Conservation (phyloP, 2,797 vertebrate species). For the Aselliscus stoliczkanus region DNA sequence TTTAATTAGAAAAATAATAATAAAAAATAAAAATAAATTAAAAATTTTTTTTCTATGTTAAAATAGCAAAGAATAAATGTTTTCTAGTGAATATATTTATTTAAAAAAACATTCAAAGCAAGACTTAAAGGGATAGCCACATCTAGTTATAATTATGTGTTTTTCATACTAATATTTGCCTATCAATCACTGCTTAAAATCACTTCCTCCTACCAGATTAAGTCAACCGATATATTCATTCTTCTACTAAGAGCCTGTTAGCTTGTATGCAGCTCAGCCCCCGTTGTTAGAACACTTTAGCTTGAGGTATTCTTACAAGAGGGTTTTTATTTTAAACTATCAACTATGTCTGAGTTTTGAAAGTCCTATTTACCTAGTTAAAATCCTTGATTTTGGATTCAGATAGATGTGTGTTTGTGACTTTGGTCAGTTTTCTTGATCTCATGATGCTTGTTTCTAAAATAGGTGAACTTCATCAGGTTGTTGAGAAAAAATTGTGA, state of each 20-base stretch:
- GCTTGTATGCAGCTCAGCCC: background rate
- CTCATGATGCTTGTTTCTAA: background rate
- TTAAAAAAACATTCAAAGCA: background rate
- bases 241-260: background rate
- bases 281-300: background rate
- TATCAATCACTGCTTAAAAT: background rate
- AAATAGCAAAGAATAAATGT: background rate
- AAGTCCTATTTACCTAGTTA: background rate
- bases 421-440: conserved; percentile 5
- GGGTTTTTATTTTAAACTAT: background rate
- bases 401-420: background rate
- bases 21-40: too few species aligned
- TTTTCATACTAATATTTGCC: background rate
- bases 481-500: background rate
- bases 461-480: background rate
- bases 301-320: background rate
- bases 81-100: background rate
- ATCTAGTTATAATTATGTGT: background rate
- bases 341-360: background rate
- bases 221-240: background rate
- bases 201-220: background rate
- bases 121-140: background rate
- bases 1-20: too few species aligned
- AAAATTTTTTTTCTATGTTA: background rate
- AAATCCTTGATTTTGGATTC: background rate